phyloP scores from a whole-genome alignment of 2,888 invertebrate species.

The Trissolcus japonicus region DNA sequence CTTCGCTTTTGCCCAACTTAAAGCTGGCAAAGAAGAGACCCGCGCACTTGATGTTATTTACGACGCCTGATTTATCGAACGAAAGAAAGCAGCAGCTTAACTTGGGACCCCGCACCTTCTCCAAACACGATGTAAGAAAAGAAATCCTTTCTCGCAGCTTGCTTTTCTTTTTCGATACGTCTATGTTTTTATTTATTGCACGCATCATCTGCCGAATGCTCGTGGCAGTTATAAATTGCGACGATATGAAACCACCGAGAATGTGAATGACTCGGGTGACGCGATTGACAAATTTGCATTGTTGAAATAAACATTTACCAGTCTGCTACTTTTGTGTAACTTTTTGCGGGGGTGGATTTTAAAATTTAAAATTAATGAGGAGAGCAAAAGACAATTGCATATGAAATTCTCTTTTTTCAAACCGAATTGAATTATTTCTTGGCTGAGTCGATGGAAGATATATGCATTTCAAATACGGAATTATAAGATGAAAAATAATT shows the following conservation, averaged over 20 bases:
- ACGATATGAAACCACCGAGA: neutral
- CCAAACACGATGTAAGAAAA: constrained; percentile 67
- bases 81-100: constrained; percentile 71
- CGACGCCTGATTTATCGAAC: constrained; percentile 74
- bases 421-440: too few species aligned
- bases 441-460: too few species aligned
- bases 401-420: too few species aligned
- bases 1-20: constrained; percentile 64
- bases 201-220: constrained; percentile 43
- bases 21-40: constrained; percentile 63
- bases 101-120: constrained; percentile 64
- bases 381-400: too few species aligned
- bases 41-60: constrained; percentile 73
- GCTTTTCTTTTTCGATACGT: constrained; percentile 46
- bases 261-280: too few species aligned
- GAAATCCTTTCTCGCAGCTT: constrained; percentile 57
- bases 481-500: constrained; percentile 70
- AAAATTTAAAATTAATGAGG: too few species aligned
- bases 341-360: too few species aligned
- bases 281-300: too few species aligned
- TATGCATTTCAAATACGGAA: constrained; percentile 50
- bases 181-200: constrained; percentile 41
- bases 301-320: too few species aligned
- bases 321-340: too few species aligned
- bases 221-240: constrained; percentile 40